Base-by-base conservation (phyloP, 2,888 invertebrate species). In the Criorhina ranunculi region DNA sequence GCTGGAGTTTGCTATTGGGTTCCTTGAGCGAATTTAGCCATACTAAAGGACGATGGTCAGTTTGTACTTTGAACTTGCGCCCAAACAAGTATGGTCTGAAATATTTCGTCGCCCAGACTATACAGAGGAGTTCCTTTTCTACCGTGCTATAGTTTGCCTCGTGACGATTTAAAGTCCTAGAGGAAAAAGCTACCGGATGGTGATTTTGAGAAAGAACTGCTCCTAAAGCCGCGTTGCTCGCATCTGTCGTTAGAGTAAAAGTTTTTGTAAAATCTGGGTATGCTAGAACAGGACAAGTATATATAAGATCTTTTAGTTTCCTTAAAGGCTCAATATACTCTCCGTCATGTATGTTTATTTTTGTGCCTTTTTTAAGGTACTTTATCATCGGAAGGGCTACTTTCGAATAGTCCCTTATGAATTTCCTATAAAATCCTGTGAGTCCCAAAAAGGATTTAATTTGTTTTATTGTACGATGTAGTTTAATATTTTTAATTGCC, bases 401-500 rank as follows among this genome's bases (percentile, higher is more conserved):
- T 46, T 42, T 60, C 12, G 82, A 35, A 51, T 69, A 37, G 11
- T 37, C 37, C 3, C 11, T 9, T 2, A 11, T 37, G 9, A 37
- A 37, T 1, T 37, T 37, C 9, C 86, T 24, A 59, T 87, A 88
- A 69, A 88, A 88, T 12, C 33, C 53, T 12, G 53, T 53, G 11
- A 53, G 8, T 53, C 53, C 53, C 12, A 12, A 15, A 5, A 42
- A 53, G 4, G 53, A 53, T 7, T 53, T 42, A 24, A 59, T 42
- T 5, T 59, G 19, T 7, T 29, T 59, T 8, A 12, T 24, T 1
- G 59, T 42, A 1, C 24, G 24, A 87, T 80, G 51, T 29, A 87
- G 85, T 44, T 88, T 66, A 70, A 88, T 88, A n/a, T 55, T 40
- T 82, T 87, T 87, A 73, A 85, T 83, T 1, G 33, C 6, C 49